Conservation (phyloP, 2,888 invertebrate genomes). For the Mythimna vitellina region DNA sequence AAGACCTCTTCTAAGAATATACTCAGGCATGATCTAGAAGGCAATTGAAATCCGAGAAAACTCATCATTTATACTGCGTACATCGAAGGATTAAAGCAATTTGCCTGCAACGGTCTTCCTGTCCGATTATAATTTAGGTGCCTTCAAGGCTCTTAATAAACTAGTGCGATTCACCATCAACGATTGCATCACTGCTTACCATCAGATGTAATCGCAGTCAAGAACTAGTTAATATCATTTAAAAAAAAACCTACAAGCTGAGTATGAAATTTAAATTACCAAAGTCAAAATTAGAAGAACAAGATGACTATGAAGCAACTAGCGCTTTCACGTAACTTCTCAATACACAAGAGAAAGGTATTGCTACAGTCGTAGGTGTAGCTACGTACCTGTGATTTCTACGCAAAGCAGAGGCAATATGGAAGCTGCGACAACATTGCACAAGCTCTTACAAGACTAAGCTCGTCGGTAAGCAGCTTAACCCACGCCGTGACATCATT, state of each 20-base stretch:
- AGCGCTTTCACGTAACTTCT: not conserved
- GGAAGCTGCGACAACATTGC: slow-evolving; percentile 38
- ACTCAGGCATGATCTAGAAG: too few relatives aligned
- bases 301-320: not conserved
- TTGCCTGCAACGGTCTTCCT: too few relatives aligned
- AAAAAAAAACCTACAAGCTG: too few relatives aligned
- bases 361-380: slow-evolving; percentile 20
- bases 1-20: too few relatives aligned
- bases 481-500: slow-evolving; percentile 39
- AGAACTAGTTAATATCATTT: too few relatives aligned
- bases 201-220: not conserved
- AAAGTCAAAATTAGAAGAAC: not conserved
- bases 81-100: too few relatives aligned
- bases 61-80: too few relatives aligned
- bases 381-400: not conserved
- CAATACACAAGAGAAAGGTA: slow-evolving; percentile 19
- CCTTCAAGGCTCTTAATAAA: too few relatives aligned
- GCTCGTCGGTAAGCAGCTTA: slow-evolving; percentile 47
- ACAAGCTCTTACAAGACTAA: slow-evolving; percentile 43
- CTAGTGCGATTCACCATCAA: too few relatives aligned
- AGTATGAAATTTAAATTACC: not conserved
- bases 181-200: too few relatives aligned
- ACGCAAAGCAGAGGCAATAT: slow-evolving; percentile 15
- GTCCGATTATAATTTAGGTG: too few relatives aligned
- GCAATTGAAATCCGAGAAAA: too few relatives aligned